Conservation (phyloP, 2,113 vertebrate species). For the Tetraodon nigroviridis region DNA sequence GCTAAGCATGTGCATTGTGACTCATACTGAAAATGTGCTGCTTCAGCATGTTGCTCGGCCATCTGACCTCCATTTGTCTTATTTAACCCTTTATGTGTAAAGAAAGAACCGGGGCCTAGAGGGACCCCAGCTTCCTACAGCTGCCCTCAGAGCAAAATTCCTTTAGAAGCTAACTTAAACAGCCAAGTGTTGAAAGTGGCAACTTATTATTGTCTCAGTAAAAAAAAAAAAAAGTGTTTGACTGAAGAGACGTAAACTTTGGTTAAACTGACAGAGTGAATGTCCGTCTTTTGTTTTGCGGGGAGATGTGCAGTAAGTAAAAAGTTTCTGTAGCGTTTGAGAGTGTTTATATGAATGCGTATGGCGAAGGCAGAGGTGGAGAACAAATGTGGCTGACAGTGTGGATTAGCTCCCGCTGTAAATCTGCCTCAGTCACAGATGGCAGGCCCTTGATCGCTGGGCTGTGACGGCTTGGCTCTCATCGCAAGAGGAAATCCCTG, state of each 20-base stretch:
- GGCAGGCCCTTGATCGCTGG: conserved; percentile 74
- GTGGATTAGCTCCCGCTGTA: conserved; percentile 76
- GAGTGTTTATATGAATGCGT: conserved; percentile 36
- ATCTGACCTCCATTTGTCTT: conserved; percentile 66
- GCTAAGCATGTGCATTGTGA: conserved; percentile 71
- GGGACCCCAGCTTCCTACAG: conserved; percentile 44
- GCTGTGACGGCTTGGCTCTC: conserved; percentile 76
- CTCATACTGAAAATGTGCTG: conserved; percentile 66
- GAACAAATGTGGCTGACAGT: conserved; percentile 63
- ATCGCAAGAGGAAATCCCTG: conserved; percentile 74
- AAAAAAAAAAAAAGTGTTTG: conserved; percentile 5
- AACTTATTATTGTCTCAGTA: conserved; percentile 23
- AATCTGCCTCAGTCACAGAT: conserved; percentile 75
- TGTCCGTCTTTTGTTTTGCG: conserved; percentile 14
- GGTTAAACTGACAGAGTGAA: conserved; percentile 45
- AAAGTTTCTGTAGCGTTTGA: conserved; percentile 29
- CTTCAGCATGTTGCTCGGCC: conserved; percentile 60
- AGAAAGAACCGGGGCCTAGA: conserved; percentile 56
- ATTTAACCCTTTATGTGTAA: conserved; percentile 69
- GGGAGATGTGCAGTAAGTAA: neutral
- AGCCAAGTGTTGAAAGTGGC: conserved; percentile 13
- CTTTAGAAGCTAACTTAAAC: conserved; percentile 27
- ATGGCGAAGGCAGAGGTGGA: conserved; percentile 48
- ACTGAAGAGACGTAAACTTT: neutral
- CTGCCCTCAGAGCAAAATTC: conserved; percentile 44